A percentile compares a stretch with the other conserved stretches of the same genome.
Conservation (phyloP, 2,888 invertebrate species). For the Diadegma fenestrale region DNA sequence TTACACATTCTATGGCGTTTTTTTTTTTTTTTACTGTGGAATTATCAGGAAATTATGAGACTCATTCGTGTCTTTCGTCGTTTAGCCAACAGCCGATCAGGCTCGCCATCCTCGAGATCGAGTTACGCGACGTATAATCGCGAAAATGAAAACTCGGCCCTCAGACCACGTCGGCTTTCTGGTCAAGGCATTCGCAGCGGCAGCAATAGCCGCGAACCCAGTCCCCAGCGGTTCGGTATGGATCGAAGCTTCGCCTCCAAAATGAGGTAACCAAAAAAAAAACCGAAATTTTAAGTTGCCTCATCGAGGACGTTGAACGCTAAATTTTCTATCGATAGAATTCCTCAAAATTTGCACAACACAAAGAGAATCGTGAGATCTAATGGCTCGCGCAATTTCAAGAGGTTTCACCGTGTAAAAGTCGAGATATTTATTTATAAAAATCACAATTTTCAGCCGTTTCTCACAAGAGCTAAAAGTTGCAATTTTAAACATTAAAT, state of each 20-base stretch:
- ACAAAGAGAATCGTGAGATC: too few species aligned
- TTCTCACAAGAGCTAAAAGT: too few species aligned
- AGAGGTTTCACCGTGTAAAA: too few species aligned
- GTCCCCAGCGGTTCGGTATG: conserved; percentile 84
- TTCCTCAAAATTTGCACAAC: too few species aligned
- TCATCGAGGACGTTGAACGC: too few species aligned
- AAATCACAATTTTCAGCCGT: too few species aligned
- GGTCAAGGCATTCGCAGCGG: conserved; percentile 85
- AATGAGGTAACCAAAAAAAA: conserved; percentile 74
- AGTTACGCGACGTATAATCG: conserved; percentile 90
- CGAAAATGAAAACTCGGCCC: conserved; percentile 85
- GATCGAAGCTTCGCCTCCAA: conserved; percentile 81
- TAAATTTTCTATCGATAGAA: too few species aligned
- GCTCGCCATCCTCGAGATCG: conserved; percentile 95
- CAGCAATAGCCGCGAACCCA: conserved; percentile 85
- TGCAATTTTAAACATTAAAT: too few species aligned
- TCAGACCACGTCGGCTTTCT: conserved; percentile 89
- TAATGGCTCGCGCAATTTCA: too few species aligned
- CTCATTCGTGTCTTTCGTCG: background rate
- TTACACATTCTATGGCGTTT: too few species aligned
- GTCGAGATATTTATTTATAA: too few species aligned
- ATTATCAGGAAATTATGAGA: background rate
- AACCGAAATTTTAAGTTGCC: background rate
- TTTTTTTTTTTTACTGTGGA: background rate
- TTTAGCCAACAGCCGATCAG: conserved; percentile 95